Evolutionary conservation across 2,888 invertebrate species (phyloP), one percentile per base, ranked within the genome.

Genomic region (Creontiades dilutus): DNA sequence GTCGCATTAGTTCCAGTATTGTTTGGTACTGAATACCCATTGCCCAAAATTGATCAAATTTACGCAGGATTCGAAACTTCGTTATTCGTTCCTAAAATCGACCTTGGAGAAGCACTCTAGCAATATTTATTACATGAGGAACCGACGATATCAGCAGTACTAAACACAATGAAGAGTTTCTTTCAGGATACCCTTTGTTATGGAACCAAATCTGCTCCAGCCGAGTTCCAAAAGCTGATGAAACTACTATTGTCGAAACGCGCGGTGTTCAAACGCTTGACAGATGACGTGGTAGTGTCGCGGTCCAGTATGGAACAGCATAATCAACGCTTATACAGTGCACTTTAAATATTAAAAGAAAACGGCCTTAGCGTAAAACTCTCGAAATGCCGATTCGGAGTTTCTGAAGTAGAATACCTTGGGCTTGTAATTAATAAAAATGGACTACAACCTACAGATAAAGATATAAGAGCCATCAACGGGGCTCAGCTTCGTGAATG

Each of bases 81-180:
- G 23, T 91, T 90, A 57, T 90, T 91, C 37, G 93, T 93, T 91
- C 92, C 92, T 11, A 93, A 93, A 90, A 91, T 93, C 11, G 93
- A 94, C 90, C 91, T 93, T 14, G 91, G 91, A 4, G 92, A 93
- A 84, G 93, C 93, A 5, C 93, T 93, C 91, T 92, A 92, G 88
- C 93, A 93, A 91, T 86, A 93, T 13, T 75, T 90, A 14, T 91
- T 93, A 11, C 92, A 93, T 89, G 92, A 93, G 23, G 91, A 92
- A 89, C 92, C 84, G 1, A 48, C 7, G 55, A 84, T 55, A 13
- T 16, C 47, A 12, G 92, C 92, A 27, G 93, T 92, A 0, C 92
- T 93, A 16, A 92, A 92, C 46, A 93, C 93, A 0, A 93, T 92
- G 80, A 92, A 91, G 86, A 93, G 93, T 0, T 91, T 92, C 11